Conservation (phyloP, 2,888 invertebrate genomes). For the Timema cristinae region DNA sequence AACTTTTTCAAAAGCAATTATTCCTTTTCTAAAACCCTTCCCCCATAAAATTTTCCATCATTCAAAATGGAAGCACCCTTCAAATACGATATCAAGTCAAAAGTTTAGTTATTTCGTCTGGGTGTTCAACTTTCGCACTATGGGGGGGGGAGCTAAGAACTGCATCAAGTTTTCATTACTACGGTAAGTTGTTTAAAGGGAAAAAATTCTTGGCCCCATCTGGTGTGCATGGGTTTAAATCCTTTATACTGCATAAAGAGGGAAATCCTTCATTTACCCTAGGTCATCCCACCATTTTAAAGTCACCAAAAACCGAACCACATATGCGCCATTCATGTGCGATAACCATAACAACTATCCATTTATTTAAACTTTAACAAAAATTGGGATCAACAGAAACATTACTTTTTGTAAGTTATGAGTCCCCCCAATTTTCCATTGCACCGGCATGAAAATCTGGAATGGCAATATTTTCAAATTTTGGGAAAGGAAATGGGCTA, state of each 20-base stretch:
- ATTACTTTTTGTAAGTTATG: slow-evolving; percentile 83
- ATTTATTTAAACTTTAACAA: slow-evolving; percentile 72
- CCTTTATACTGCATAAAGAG: slow-evolving; percentile 83
- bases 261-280: slow-evolving; percentile 95
- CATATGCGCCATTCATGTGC: slow-evolving; percentile 95
- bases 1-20: slow-evolving; percentile 69
- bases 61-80: slow-evolving; percentile 85
- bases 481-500: slow-evolving; percentile 83
- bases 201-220: slow-evolving; percentile 84
- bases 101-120: slow-evolving; percentile 85
- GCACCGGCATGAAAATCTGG: slow-evolving; percentile 90
- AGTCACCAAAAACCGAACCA: slow-evolving; percentile 91
- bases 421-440: slow-evolving; percentile 96
- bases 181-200: slow-evolving; percentile 62
- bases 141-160: slow-evolving; percentile 84
- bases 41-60: slow-evolving; percentile 80
- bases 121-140: slow-evolving; percentile 77
- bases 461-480: slow-evolving; percentile 82
- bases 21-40: slow-evolving; percentile 66
- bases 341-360: slow-evolving; percentile 74
- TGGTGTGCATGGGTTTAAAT: slow-evolving; percentile 60
- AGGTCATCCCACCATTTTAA: slow-evolving; percentile 93
- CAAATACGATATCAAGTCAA: slow-evolving; percentile 86
- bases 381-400: slow-evolving; percentile 67
- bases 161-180: slow-evolving; percentile 70